These are phyloP conservation scores for Coreoperca whiteheadi DNA, from an alignment of 2,113 vertebrate species.

Conservation along the genomic window DNA sequence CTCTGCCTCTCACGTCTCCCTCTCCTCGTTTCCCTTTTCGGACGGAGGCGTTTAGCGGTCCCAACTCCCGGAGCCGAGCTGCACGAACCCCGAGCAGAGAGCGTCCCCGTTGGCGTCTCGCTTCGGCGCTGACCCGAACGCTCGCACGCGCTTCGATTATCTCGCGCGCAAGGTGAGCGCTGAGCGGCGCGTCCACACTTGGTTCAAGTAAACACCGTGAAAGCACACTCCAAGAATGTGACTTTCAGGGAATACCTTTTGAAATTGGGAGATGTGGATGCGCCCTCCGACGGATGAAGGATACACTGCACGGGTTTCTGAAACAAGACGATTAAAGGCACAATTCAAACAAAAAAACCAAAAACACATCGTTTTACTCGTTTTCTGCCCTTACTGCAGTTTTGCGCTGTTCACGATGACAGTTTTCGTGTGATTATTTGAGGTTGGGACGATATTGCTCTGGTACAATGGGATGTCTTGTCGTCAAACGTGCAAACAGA, in stretches of 20 bases:
- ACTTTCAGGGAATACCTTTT: slow-evolving; percentile 47
- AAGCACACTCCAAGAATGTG: slow-evolving; percentile 33
- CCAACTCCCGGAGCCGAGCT: slow-evolving; percentile 27
- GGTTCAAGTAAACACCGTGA: slow-evolving; percentile 52
- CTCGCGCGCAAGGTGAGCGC: background rate
- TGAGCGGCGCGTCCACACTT: slow-evolving; percentile 29
- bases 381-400: background rate
- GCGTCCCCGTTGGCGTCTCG: slow-evolving; percentile 31
- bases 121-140: slow-evolving; percentile 10
- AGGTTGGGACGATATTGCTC: no score
- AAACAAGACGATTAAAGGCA: slow-evolving; percentile 16
- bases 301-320: slow-evolving; percentile 17
- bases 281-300: slow-evolving; percentile 60
- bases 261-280: slow-evolving; percentile 1
- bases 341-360: slow-evolving; percentile 2
- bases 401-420: background rate
- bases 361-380: rapidly evolving
- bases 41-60: slow-evolving; percentile 57
- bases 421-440: background rate
- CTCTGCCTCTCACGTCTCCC: slow-evolving; percentile 10
- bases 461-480: no score
- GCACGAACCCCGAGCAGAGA: background rate
- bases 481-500: no score
- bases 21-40: slow-evolving; percentile 48
- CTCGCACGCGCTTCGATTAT: slow-evolving; percentile 31